Base-by-base conservation (phyloP, 2,888 invertebrate species). In the Sipha maydis region DNA sequence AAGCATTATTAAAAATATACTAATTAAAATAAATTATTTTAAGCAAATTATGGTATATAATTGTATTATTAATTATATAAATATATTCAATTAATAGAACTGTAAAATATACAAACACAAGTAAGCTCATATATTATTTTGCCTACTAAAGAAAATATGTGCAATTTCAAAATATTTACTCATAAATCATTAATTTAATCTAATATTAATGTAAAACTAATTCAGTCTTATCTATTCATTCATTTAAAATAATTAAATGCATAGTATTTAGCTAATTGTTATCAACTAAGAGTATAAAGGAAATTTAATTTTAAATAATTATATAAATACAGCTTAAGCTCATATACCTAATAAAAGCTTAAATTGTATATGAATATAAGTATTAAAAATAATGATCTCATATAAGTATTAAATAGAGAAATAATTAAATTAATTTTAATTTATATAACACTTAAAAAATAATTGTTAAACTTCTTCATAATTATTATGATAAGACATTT, bases 201-300 rank as follows among this genome's bases (percentile, higher is more conserved):
- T 69, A 83, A 83, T 21, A 83, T 54, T 34, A 41, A 75, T 17
- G 25, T 83, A 83, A 82, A 31, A 25, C 21, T 71, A 73, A 76
- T 41, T 84, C 84, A 84, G 84, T 84, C 84, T 84, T 84, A 31
- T 76, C 61, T 84, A 84, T 76, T 67, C 28, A 76, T 67, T 61
- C 56, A 56, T 84, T 75, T 84, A 31, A 83, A 34, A 71, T 28
- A 11, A 54, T 48, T 56, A 38, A 38, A n/a, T 54, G n/a, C 17
- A 19, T 80, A 56, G 4, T 61, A 38, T 80, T 19, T 38, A 80
- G 38, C 28, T 83, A 83, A 56, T 83, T 83, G 28, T 67, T 69
- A 82, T 11, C 9, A 21, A 69, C 25, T 82, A 69, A 69, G 69
- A 67, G 9, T 41, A 41, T 41, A 73, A 56, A 48, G 21, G n/a